Evolutionary conservation across 2,888 invertebrate species (phyloP).

Genomic region (Morpho achilles): DNA sequence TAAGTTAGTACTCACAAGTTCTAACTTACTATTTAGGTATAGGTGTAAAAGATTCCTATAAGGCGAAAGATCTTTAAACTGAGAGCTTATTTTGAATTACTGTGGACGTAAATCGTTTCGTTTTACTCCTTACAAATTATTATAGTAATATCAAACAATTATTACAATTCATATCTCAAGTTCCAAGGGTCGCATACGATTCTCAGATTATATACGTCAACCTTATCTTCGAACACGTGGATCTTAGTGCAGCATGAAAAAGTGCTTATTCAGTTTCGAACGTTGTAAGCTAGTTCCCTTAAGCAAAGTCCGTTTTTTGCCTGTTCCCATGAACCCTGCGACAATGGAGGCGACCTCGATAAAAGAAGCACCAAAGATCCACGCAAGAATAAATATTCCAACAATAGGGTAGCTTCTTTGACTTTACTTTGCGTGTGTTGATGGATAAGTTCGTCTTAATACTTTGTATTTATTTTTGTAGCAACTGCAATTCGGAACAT

Average conservation of each 20-base stretch:
- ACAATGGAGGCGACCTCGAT: constrained; percentile 72
- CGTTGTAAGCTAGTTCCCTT: constrained; percentile 54
- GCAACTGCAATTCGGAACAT: too few relatives aligned
- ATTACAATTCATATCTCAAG: constrained; percentile 17
- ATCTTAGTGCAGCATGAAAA: constrained; percentile 58
- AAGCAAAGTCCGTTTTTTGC: constrained; percentile 71
- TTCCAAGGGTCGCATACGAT: constrained; percentile 41
- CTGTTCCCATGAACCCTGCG: constrained; percentile 74
- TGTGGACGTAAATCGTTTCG: too few relatives aligned
- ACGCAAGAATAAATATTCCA: constrained; percentile 77
- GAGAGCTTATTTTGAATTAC: too few relatives aligned
- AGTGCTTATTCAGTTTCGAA: constrained; percentile 71
- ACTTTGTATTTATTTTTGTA: constrained; percentile 27
- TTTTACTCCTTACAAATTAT: too few relatives aligned
- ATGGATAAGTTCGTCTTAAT: constrained; percentile 40
- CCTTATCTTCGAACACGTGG: constrained; percentile 71
- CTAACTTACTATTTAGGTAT: too few relatives aligned
- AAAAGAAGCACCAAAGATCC: constrained; percentile 66
- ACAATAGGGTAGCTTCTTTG: constrained; percentile 77
- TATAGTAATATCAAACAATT: neutral
- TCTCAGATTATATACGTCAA: constrained; percentile 58
- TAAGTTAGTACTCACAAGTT: too few relatives aligned
- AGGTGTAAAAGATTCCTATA: too few relatives aligned
- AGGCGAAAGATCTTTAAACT: too few relatives aligned
- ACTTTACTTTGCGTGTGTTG: constrained; percentile 52